Evolutionary conservation across 2,797 vertebrate genomes (phyloP), one percentile per base, ranked within the genome.

Genomic region (Fistularia commersonii): DNA sequence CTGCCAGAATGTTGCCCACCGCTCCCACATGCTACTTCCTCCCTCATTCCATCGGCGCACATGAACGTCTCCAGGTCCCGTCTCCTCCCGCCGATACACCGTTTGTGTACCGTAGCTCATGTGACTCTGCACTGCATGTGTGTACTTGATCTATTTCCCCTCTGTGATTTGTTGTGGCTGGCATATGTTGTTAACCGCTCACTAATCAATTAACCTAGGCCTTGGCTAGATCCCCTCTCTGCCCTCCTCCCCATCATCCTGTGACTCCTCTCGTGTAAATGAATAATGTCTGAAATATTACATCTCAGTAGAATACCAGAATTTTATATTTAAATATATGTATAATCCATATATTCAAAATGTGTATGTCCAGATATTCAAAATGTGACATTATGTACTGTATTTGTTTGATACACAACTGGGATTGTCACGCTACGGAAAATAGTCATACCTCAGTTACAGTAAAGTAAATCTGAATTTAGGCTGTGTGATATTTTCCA

Each of bases 161-260:
- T 51, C 42, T 68, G 41, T 63, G 69, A 48, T 64, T 60, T 57
- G 35, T 49, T 61, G 51, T 37, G 61, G 54, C 69, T 73, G n/a
- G n/a, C 45, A 37, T 64, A 15, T 49, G 41, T 48, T 76, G 60
- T 71, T 79, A 89, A 85, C 83, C 59, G 62, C 77, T 59, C 60
- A 89, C 88, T 90, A 89, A 91, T 84, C 70, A 66, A 87, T 86
- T 89, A 85, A 90, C 80, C 45, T 45, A 61, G 57, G 49, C 41
- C 44, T 72, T 79, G 71, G 83, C 53, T 46, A 8, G 53, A 69
- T 52, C 49, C 64, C 36, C 51, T 34, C 47, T 49, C 13, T 70
- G 41, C 41, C 50, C 51, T 38, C 45, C 32, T 43, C 8, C 11
- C 54, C 69, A 48, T 74, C 49, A 59, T 61, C 53, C 53, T 69